These are phyloP conservation scores for Mythimna ferrago DNA, from an alignment of 2,888 invertebrate species.

Conservation along the genomic window DNA sequence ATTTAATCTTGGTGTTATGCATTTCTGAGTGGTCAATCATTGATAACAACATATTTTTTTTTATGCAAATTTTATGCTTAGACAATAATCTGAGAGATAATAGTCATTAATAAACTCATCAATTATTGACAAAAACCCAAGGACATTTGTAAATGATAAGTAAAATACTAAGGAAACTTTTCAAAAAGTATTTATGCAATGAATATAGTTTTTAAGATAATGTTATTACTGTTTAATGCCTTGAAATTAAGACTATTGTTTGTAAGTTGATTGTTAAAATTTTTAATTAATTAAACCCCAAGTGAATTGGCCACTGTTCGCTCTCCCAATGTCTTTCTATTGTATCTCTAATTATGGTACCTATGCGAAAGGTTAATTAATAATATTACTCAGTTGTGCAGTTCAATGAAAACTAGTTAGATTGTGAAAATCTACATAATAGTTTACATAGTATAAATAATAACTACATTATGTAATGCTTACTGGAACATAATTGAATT, in stretches of 20 bases:
- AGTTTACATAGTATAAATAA: background rate
- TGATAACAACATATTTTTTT: background rate
- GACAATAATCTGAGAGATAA: constrained; percentile 6
- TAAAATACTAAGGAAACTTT: background rate
- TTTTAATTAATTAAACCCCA: background rate
- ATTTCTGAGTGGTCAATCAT: background rate
- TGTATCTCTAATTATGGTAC: no score
- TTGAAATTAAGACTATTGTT: background rate
- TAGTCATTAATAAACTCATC: constrained; percentile 1
- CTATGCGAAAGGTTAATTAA: no score
- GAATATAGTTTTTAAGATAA: background rate
- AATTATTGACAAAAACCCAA: constrained; percentile 6
- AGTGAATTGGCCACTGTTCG: no score
- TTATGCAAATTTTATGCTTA: background rate
- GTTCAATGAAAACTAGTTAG: background rate
- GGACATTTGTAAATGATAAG: constrained; percentile 5
- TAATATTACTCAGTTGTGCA: background rate
- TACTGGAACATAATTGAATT: constrained; percentile 5
- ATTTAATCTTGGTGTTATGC: background rate
- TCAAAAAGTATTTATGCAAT: background rate
- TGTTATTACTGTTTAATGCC: background rate
- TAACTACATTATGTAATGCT: constrained; percentile 23
- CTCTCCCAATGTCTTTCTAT: no score
- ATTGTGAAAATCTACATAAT: background rate
- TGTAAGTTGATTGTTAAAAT: background rate